Base-by-base conservation (phyloP, 1,140 invertebrate genomes). In the Bombus haemorrhoidalis region DNA sequence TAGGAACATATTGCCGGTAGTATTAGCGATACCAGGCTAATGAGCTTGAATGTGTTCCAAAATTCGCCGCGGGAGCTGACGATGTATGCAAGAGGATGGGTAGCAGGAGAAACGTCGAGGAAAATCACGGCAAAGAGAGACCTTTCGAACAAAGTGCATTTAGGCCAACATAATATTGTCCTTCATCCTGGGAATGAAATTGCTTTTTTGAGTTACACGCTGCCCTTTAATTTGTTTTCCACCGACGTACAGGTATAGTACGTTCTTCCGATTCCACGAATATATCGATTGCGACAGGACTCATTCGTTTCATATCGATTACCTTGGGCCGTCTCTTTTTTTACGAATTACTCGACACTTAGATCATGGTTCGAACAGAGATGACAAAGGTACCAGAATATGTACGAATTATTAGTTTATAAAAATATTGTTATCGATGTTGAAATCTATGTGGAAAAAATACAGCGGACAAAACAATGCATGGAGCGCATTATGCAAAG, bases 11-110 rank as follows among this genome's bases (percentile, higher is more conserved):
- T 76, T 53, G 81, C 81, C 8, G 32, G 32, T 0, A 39, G 82
- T 84, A 84, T 79, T 84, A 84, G 53, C 53, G 75, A 84, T 84
- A 84, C 22, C 22, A 47, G 66, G 66, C 82, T 79, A 84, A 84
- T 84, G 82, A 84, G 75, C 75, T 84, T 84, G 82, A 84, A 84
- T 64, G 37, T 37, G 82, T 84, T 84, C 82, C 82, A 84, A 84
- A 84, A 84, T 69, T 77, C 47, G 62, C 22, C n/a, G 32, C 12
- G 28, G 34, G 1, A 28, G 9, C 5, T 22, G 47, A 53, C 47
- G 47, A 22, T 22, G 18, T 53, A 22, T 53, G 32, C 47, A 15
- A 2, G 15, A 59, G 18, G 22, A n/a, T n/a, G 28, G 1, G 18
- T 18, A 37, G 12, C 25, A 53, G 12, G 28, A 75, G 32, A 15